Evolutionary conservation across 2,797 vertebrate genomes (phyloP).

Genomic region (Rhincodon typus): DNA sequence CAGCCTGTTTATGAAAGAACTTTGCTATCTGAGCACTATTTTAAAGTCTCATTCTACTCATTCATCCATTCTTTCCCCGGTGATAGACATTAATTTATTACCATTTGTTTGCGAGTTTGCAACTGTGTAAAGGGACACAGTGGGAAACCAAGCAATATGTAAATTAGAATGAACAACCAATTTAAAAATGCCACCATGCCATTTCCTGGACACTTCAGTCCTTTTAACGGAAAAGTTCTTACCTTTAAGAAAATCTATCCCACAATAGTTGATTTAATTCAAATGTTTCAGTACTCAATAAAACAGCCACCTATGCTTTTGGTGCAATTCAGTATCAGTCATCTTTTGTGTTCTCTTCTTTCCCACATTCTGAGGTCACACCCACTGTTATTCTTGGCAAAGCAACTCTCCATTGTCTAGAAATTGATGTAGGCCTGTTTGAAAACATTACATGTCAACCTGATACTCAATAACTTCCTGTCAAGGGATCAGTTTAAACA

Average conservation of each 20-base stretch:
- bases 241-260: background rate
- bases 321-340: background rate
- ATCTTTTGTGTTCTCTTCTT: background rate
- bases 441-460: background rate
- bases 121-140: background rate
- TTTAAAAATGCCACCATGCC: background rate
- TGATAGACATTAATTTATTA: background rate
- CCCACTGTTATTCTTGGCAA: background rate
- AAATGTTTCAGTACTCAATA: background rate
- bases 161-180: background rate
- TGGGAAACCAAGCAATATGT: background rate
- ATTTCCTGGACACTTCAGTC: background rate
- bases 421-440: background rate
- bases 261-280: background rate
- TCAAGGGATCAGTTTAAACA: background rate
- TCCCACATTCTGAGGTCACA: conserved; percentile 18
- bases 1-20: background rate
- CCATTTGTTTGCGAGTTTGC: background rate
- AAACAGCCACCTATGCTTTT: background rate
- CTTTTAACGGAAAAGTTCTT: background rate
- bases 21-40: background rate
- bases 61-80: background rate
- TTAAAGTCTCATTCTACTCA: background rate
- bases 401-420: background rate
- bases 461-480: background rate